Percentiles rank a stretch among this genome's conserved stretches.
phyloP scores from a whole-genome alignment of 2,888 invertebrate species.

The Lutraria lutraria region DNA sequence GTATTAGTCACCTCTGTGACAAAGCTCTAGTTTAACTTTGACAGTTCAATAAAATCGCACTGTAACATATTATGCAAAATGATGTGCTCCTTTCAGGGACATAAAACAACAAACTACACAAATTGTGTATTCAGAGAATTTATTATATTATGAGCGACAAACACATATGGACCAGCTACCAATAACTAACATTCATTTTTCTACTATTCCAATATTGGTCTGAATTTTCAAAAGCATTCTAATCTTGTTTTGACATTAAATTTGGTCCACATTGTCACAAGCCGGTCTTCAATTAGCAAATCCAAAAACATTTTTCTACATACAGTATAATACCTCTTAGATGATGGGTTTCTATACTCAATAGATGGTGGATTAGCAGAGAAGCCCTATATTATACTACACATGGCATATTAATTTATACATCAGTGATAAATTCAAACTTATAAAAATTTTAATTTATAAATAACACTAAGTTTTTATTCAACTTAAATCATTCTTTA shows the following conservation, averaged over 20 bases:
- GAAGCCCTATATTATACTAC: too few relatives aligned
- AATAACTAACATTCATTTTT: background rate
- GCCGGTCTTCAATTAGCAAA: background rate
- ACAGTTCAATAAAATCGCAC: too few relatives aligned
- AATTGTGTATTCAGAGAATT: conserved; percentile 35
- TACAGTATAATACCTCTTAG: background rate
- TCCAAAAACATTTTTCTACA: background rate
- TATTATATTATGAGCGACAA: conserved; percentile 45
- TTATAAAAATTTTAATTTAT: too few relatives aligned
- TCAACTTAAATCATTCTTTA: too few relatives aligned
- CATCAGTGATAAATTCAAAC: too few relatives aligned
- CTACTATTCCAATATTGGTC: background rate
- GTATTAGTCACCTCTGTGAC: too few relatives aligned
- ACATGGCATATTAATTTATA: too few relatives aligned
- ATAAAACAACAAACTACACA: background rate
- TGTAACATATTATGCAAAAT: too few relatives aligned
- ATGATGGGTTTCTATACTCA: background rate
- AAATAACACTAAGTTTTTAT: too few relatives aligned
- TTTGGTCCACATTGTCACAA: background rate
- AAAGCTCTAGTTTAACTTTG: too few relatives aligned
- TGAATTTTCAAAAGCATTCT: background rate
- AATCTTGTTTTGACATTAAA: background rate
- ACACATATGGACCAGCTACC: conserved; percentile 30
- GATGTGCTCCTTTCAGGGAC: too few relatives aligned
- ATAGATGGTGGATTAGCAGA: too few relatives aligned